These are phyloP conservation scores for Cantharis rufa DNA, from an alignment of 2,888 invertebrate species.

Conservation along the genomic window DNA sequence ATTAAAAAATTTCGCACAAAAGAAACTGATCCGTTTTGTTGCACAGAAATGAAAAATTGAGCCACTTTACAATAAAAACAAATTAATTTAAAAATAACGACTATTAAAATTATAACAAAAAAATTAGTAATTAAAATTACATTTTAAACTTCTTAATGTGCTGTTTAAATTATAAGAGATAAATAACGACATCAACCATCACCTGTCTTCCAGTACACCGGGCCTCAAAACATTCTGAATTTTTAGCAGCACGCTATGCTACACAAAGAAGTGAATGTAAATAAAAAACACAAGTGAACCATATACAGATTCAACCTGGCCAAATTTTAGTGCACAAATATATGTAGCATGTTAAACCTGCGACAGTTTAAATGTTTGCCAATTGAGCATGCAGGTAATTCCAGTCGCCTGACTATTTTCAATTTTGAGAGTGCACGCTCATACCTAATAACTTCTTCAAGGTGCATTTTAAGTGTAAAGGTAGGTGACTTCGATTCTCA, in stretches of 20 bases:
- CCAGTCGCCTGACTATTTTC: too few relatives aligned
- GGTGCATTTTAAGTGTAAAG: too few relatives aligned
- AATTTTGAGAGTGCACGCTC: too few relatives aligned
- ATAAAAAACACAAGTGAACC: not conserved
- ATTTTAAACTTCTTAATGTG: conserved; percentile 13
- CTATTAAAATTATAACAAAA: not conserved
- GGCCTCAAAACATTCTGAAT: conserved; percentile 21
- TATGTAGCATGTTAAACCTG: too few relatives aligned
- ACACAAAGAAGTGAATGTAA: not conserved
- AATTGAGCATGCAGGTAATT: not conserved
- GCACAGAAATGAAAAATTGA: not conserved
- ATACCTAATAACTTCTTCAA: too few relatives aligned
- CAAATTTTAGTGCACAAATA: too few relatives aligned
- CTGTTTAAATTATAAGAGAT: conserved; percentile 15
- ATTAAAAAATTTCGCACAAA: not conserved
- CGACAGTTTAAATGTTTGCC: not conserved
- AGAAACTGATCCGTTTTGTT: not conserved
- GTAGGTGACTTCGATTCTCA: too few relatives aligned
- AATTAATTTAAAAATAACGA: not conserved
- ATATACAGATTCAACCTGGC: not conserved
- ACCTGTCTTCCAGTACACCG: conserved; percentile 28
- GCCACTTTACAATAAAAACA: not conserved
- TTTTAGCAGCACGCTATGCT: conserved; percentile 12
- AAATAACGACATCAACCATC: conserved; percentile 24
- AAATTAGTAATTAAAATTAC: conserved; percentile 3